These are phyloP conservation scores for Papilio dardanus DNA, from an alignment of 1,140 invertebrate species.

Conservation along the genomic window DNA sequence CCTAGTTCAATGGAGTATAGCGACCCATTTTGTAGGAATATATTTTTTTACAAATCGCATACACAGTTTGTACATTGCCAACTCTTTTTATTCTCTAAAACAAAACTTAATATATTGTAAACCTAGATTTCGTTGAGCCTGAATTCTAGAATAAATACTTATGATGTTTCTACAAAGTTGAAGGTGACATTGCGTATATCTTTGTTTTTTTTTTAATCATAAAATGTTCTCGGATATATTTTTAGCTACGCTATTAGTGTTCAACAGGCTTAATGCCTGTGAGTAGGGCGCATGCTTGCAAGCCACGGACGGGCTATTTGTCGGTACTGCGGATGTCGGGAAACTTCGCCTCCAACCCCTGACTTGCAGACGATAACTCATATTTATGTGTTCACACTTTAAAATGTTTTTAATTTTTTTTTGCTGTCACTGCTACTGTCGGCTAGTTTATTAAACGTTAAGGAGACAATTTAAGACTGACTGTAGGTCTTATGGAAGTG, in stretches of 20 bases:
- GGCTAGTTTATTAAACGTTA: too few species aligned
- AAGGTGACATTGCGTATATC: too few species aligned
- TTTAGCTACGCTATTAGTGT: background rate
- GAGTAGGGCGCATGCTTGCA: constrained; percentile 42
- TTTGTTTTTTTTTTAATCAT: too few species aligned
- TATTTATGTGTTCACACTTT: constrained; percentile 1
- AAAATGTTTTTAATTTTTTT: too few species aligned
- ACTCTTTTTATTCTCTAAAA: background rate
- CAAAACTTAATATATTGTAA: too few species aligned
- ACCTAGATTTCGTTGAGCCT: too few species aligned
- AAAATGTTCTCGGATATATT: background rate
- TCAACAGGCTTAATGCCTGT: background rate
- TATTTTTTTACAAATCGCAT: background rate
- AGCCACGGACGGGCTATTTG: background rate
- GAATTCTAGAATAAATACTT: too few species aligned
- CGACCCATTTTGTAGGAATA: background rate
- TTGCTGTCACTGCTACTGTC: too few species aligned
- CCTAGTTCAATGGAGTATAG: constrained; percentile 1
- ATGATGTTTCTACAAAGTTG: too few species aligned
- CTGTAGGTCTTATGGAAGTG: too few species aligned
- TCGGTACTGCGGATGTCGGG: constrained; percentile 8
- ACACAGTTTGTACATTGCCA: background rate
- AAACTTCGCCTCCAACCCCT: constrained; percentile 1
- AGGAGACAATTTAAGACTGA: too few species aligned
- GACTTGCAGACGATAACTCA: constrained; percentile 8